Percentiles rank a stretch among this genome's conserved stretches.
Conservation (phyloP, 2,113 vertebrate genomes). For the Pedionomus torquatus region DNA sequence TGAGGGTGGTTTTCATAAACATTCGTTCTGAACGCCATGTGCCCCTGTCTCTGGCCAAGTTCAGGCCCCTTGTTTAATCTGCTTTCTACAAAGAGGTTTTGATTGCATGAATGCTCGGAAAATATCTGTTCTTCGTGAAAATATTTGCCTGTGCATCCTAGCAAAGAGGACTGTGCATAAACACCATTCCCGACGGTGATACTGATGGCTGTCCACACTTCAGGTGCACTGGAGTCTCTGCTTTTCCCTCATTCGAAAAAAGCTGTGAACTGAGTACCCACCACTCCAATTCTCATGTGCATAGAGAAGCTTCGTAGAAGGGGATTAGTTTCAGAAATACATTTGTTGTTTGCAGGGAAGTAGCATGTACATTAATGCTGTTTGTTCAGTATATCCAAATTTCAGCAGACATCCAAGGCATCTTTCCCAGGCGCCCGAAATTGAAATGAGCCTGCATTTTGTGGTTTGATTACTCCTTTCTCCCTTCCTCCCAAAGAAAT, state of each 20-base stretch:
- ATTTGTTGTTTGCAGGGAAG: neutral
- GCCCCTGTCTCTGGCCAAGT: neutral
- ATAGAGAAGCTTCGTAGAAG: neutral
- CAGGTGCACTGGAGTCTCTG: neutral
- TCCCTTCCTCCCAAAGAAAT: neutral
- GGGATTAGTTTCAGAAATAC: neutral
- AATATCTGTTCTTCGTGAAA: neutral
- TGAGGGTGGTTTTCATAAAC: neutral
- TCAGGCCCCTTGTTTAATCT: neutral
- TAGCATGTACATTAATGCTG: neutral
- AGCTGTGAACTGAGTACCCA: neutral
- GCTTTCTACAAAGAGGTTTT: neutral
- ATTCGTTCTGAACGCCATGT: neutral
- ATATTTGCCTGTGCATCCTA: neutral
- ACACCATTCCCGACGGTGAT: neutral
- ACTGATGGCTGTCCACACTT: neutral
- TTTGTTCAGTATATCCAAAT: neutral
- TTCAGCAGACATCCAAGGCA: neutral
- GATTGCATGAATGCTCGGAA: neutral
- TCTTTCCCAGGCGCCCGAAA: neutral
- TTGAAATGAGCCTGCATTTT: neutral
- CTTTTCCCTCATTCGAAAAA: neutral
- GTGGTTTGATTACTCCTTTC: neutral
- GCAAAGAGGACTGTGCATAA: neutral
- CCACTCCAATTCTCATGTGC: neutral